These are phyloP conservation scores for Caiman crocodilus DNA, from an alignment of 2,797 vertebrate species.

Conservation along the genomic window DNA sequence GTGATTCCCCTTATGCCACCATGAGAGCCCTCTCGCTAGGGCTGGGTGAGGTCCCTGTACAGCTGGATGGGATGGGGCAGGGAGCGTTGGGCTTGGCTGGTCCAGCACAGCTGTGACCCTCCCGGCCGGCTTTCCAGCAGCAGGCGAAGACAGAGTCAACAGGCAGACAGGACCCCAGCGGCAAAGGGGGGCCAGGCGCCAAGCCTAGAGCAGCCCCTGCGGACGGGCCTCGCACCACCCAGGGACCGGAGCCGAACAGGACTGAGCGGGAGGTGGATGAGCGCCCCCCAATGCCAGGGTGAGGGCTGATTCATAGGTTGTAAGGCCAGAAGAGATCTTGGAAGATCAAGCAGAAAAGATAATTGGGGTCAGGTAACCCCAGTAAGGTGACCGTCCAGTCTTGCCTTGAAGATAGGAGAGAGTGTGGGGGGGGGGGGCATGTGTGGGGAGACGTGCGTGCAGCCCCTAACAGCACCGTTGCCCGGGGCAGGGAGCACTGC, in stretches of 20 bases:
- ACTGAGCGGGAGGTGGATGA: constrained; percentile 63
- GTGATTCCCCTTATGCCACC: too few species aligned
- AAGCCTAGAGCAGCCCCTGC: not conserved
- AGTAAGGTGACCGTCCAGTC: too few species aligned
- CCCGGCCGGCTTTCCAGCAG: constrained; percentile 45
- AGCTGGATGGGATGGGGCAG: too few species aligned
- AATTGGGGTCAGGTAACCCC: too few species aligned
- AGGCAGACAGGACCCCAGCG: constrained; percentile 13
- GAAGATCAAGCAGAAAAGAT: too few species aligned
- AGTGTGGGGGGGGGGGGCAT: not conserved
- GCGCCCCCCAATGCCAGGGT: constrained; percentile 40
- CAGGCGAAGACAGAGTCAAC: constrained; percentile 32
- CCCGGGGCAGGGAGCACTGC: constrained; percentile 78
- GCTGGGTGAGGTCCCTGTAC: too few species aligned
- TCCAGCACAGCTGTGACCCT: not conserved
- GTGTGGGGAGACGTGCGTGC: not conserved
- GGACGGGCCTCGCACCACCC: not conserved
- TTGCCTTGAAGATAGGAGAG: not conserved
- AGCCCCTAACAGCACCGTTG: not conserved
- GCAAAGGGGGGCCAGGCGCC: not conserved
- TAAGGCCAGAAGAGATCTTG: too few species aligned
- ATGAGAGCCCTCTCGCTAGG: too few species aligned
- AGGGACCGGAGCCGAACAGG: constrained; percentile 16
- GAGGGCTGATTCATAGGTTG: constrained; percentile 21
- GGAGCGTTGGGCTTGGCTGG: not conserved